phyloP scores from a whole-genome alignment of 2,797 vertebrate species.

The Podargus strigoides region DNA sequence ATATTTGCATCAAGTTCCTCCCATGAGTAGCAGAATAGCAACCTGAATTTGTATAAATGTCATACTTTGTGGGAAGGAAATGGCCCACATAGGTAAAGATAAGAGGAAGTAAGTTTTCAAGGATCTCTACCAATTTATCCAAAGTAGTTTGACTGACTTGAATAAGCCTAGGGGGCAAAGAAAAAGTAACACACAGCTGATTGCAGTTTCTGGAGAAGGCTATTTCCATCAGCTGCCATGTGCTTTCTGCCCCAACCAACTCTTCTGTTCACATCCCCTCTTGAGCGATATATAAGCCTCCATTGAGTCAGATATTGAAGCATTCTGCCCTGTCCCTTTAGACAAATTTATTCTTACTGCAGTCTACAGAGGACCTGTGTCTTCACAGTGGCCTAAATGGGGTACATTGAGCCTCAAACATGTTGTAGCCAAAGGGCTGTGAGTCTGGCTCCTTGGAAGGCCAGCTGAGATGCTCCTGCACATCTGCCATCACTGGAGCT shows the following conservation, averaged over 20 bases:
- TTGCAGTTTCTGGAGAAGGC: not conserved
- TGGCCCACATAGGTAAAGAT: not conserved
- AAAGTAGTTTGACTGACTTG: not conserved
- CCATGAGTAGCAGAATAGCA: not conserved
- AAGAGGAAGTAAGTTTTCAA: not conserved
- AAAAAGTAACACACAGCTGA: not conserved
- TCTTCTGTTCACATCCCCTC: not conserved
- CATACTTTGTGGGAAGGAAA: not conserved
- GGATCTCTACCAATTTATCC: not conserved
- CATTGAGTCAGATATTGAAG: not conserved
- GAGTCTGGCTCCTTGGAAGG: not conserved
- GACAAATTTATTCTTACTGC: not conserved
- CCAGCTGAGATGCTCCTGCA: not conserved
- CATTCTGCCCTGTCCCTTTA: not conserved
- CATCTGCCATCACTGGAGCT: not conserved
- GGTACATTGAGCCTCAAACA: rapidly evolving
- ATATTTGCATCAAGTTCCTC: not conserved
- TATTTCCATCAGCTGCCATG: not conserved
- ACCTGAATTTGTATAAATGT: not conserved
- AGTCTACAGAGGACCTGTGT: rapidly evolving
- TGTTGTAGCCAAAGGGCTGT: rapidly evolving
- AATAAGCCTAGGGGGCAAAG: not conserved
- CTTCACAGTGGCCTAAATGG: not conserved
- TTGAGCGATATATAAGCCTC: not conserved
- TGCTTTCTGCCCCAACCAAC: not conserved